A percentile compares a stretch with the other conserved stretches of the same genome.
Evolutionary conservation across 2,888 invertebrate genomes (phyloP).

Genomic region (Sialis fuliginosa): DNA sequence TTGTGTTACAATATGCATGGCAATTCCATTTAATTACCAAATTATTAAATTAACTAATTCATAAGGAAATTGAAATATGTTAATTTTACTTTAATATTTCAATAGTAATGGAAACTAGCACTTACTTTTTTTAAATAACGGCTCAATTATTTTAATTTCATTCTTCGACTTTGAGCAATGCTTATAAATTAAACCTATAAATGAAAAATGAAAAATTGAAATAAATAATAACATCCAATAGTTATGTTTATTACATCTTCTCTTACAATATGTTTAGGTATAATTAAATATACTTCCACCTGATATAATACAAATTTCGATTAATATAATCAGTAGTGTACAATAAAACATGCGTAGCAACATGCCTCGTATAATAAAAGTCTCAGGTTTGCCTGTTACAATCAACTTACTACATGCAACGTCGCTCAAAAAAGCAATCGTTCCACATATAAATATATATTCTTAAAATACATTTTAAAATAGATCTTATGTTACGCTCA

Average conservation of each 20-base stretch:
- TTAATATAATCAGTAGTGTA: conserved; percentile 34
- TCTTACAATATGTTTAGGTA: conserved; percentile 12
- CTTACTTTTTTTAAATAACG: too few species aligned
- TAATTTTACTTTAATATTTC: too few species aligned
- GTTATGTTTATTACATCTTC: background rate
- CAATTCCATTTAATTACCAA: too few species aligned
- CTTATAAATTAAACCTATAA: background rate
- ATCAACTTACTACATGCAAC: conserved; percentile 5
- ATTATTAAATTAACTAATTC: too few species aligned
- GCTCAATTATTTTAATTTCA: too few species aligned
- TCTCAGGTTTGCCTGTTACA: conserved; percentile 7
- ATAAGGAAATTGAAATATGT: too few species aligned
- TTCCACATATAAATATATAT: background rate
- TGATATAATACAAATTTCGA: conserved; percentile 30
- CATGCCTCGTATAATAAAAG: conserved; percentile 21
- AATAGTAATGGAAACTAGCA: too few species aligned
- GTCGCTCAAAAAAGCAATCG: conserved; percentile 7
- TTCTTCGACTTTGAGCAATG: too few species aligned
- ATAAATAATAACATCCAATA: background rate
- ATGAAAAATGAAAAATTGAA: background rate
- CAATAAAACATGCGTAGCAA: conserved; percentile 28
- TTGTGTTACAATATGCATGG: too few species aligned
- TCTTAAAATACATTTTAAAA: background rate
- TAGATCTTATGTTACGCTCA: too few species aligned
- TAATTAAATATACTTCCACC: conserved; percentile 28